Percentiles rank a stretch among this genome's conserved stretches.
phyloP scores from a whole-genome alignment of 2,888 invertebrate species.

The Lumbricus terrestris region DNA sequence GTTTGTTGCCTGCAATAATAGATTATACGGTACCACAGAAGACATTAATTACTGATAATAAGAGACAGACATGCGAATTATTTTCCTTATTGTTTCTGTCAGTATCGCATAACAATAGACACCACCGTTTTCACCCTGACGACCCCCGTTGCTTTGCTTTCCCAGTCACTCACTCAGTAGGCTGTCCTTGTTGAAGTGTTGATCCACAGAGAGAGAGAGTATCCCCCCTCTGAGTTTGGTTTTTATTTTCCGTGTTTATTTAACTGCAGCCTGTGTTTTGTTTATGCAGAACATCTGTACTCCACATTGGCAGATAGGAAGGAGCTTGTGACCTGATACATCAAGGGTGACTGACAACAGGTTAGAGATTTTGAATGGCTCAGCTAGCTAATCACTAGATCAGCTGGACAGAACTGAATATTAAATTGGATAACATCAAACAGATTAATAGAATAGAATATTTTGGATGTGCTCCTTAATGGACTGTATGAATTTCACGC shows the following conservation, averaged over 20 bases:
- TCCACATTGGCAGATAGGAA: neutral
- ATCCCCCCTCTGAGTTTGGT: neutral
- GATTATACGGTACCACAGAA: no score
- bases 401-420: neutral
- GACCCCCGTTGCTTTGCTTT: no score
- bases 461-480: neutral
- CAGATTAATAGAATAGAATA: no score
- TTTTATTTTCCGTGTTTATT: neutral
- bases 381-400: neutral
- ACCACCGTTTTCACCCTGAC: no score
- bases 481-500: neutral
- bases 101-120: no score
- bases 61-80: no score
- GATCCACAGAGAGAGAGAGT: neutral
- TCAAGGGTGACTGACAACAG: neutral
- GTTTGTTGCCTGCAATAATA: no score
- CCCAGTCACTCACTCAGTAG: no score
- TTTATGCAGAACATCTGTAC: neutral
- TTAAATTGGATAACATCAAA: no score
- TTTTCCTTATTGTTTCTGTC: no score
- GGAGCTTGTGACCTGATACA: neutral
- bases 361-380: neutral
- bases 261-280: neutral
- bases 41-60: no score
- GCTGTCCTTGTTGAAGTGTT: neutral